A percentile compares a stretch with the other conserved stretches of the same genome.
Conservation (phyloP, 2,888 invertebrate genomes). For the Spodoptera picta region DNA sequence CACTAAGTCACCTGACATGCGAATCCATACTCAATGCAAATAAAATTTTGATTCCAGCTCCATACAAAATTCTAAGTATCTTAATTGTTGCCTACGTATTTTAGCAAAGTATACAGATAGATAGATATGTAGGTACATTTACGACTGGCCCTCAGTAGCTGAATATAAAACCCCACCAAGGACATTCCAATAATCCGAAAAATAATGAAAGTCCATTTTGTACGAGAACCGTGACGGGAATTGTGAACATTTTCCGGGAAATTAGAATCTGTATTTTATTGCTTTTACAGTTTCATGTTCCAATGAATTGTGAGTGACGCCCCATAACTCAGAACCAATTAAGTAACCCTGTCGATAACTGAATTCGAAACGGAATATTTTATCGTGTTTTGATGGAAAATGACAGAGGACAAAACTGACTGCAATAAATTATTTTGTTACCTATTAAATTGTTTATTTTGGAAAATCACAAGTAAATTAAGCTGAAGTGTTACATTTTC, state of each 20-base stretch:
- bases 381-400: slow-evolving; percentile 13
- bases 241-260: slow-evolving; percentile 19
- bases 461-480: too few relatives aligned
- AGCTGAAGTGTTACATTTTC: too few relatives aligned
- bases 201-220: slow-evolving; percentile 33
- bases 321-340: slow-evolving; percentile 30
- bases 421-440: background rate
- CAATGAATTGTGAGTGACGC: slow-evolving; percentile 30
- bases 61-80: too few relatives aligned
- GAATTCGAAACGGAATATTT: slow-evolving; percentile 32
- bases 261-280: slow-evolving; percentile 29
- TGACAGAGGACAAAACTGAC: background rate
- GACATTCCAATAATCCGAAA: slow-evolving; percentile 2
- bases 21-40: too few relatives aligned
- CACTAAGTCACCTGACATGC: too few relatives aligned
- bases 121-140: too few relatives aligned
- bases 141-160: too few relatives aligned
- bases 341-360: slow-evolving; percentile 29
- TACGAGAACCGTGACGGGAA: slow-evolving; percentile 19
- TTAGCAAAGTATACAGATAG: too few relatives aligned
- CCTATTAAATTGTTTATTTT: too few relatives aligned
- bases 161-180: slow-evolving; percentile 16
- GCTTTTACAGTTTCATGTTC: slow-evolving; percentile 36
- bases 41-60: too few relatives aligned
- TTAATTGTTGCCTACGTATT: too few relatives aligned